Evolutionary conservation across 2,888 invertebrate species (phyloP), one percentile per base, ranked within the genome.

Genomic region (Panopea generosa): DNA sequence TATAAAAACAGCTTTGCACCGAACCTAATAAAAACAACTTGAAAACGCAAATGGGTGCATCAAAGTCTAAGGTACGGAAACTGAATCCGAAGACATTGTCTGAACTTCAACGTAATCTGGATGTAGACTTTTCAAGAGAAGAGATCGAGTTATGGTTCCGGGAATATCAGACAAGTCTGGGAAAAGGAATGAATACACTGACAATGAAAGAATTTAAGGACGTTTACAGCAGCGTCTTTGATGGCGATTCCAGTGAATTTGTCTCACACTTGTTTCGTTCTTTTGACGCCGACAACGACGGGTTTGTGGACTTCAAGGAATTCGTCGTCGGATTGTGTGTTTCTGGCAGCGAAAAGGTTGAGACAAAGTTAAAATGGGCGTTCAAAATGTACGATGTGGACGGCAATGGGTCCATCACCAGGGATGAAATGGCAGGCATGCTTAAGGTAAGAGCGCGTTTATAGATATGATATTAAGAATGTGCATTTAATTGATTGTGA

Each of bases 351-450:
- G 80, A 74, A 9, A 69, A 76, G 3, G 50, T 60, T 20, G 79
- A 83, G 22, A 70, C 68, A n/a, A 83, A 82, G 53, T 59, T 83
- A 27, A 63, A 78, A 40, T 85, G 85, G 85, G 83, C 85, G 14
- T 85, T 85, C 47, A 72, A 62, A n/a, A 82, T 85, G 82, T 85
- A 85, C 38, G 85, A 85, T 33, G 74, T 70, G 24, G 82, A 85
- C 50, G 82, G 79, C 1, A 81, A 85, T 61, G 85, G 85, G 1
- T 83, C 70, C 29, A 82, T 85, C 27, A 65, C 78, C 14, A 56
- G 70, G 11, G 82, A 77, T 3, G 85, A 85, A 57, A 85, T 85
- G 85, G 43, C 59, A 4, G 63, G 70, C 40, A 82, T 85, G 70
- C 63, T 85, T 1, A 73, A 77, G 63, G 84, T 83, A 74, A 56